A percentile compares a stretch with the other conserved stretches of the same genome.
These are phyloP conservation scores for Uloborus diversus DNA, from an alignment of 1,140 invertebrate species.

Conservation along the genomic window DNA sequence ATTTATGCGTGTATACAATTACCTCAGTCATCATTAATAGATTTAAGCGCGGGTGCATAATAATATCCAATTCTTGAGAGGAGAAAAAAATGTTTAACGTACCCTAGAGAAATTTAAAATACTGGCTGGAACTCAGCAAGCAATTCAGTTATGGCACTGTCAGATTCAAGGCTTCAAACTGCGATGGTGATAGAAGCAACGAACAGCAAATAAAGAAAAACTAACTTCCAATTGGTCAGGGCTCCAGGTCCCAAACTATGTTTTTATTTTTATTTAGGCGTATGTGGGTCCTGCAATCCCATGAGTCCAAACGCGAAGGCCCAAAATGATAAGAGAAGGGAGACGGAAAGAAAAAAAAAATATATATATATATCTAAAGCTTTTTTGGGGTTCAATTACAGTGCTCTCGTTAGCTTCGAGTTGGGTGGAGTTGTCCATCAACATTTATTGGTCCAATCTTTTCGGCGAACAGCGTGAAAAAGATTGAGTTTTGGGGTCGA, in stretches of 20 bases:
- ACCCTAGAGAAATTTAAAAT: too few relatives aligned
- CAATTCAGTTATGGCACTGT: too few relatives aligned
- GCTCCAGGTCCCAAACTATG: slow-evolving; percentile 37
- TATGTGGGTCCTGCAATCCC: slow-evolving; percentile 13
- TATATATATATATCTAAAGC: background rate
- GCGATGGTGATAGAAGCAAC: background rate
- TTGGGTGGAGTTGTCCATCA: slow-evolving; percentile 23
- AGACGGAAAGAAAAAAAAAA: background rate
- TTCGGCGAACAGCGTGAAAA: slow-evolving; percentile 4
- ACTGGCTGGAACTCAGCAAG: too few relatives aligned
- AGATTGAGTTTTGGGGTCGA: background rate
- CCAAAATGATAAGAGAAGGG: slow-evolving; percentile 20
- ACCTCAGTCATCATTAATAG: too few relatives aligned
- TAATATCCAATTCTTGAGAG: too few relatives aligned
- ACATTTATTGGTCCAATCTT: slow-evolving; percentile 47
- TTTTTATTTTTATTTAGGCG: slow-evolving; percentile 33
- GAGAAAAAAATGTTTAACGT: too few relatives aligned
- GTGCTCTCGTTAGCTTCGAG: slow-evolving; percentile 28
- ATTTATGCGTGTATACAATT: too few relatives aligned
- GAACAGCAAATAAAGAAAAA: background rate
- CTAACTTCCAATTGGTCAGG: background rate
- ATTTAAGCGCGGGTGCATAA: too few relatives aligned
- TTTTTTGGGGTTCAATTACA: slow-evolving; percentile 33
- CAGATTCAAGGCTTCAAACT: too few relatives aligned
- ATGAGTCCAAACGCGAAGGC: background rate